Conservation (phyloP, 2,888 invertebrate species). For the Hyles lineata region DNA sequence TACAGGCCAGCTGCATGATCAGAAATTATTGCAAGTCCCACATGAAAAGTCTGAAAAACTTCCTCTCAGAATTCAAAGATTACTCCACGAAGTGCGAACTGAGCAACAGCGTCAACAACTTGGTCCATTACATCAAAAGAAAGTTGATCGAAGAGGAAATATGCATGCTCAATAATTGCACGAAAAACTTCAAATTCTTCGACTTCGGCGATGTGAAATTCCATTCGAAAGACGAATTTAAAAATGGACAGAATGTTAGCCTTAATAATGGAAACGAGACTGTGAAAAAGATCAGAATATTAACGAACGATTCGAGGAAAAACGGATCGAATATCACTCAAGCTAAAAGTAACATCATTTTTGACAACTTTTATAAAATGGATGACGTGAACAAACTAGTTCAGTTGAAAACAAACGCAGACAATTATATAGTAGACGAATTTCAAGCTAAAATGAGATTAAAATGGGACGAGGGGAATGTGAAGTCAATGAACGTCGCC, state of each 20-base stretch:
- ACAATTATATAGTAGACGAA: conserved; percentile 10
- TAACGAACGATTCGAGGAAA: conserved; percentile 38
- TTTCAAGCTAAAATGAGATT: conserved; percentile 18
- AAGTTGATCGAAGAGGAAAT: conserved; percentile 58
- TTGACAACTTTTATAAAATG: conserved; percentile 8
- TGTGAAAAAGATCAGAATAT: conserved; percentile 34
- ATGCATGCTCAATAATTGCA: conserved; percentile 48
- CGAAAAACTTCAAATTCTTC: conserved; percentile 50
- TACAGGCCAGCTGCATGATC: conserved; percentile 59
- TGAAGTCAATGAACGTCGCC: background rate
- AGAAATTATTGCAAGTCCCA: conserved; percentile 57
- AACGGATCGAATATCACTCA: conserved; percentile 28
- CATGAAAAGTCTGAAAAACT: conserved; percentile 49
- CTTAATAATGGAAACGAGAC: conserved; percentile 16
- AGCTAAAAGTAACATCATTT: conserved; percentile 16
- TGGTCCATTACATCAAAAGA: conserved; percentile 57
- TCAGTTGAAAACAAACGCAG: background rate
- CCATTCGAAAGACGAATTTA: conserved; percentile 32
- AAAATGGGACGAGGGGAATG: conserved; percentile 3
- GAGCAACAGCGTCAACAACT: conserved; percentile 52
- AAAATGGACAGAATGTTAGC: background rate
- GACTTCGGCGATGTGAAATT: conserved; percentile 35
- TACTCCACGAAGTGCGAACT: conserved; percentile 50
- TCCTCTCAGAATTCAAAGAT: conserved; percentile 56
- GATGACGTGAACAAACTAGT: background rate